Evolutionary conservation across 2,888 invertebrate genomes (phyloP).

Genomic region (Cordilura impudica): DNA sequence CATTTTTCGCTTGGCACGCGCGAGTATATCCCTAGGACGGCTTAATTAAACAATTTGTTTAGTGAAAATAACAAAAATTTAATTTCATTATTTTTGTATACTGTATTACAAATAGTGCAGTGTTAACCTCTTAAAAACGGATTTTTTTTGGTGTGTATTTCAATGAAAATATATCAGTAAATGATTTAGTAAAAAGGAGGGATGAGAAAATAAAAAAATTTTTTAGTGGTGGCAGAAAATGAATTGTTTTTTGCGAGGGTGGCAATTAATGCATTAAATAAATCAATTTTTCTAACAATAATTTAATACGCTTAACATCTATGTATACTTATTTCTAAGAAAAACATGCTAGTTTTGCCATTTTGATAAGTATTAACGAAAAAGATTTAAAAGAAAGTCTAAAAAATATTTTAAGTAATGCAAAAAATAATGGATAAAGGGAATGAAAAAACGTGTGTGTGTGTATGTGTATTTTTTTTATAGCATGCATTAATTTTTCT

Average conservation of each 20-base stretch:
- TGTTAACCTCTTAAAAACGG: neutral
- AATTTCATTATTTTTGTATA: conserved; percentile 14
- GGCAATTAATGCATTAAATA: conserved; percentile 30
- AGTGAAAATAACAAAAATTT: conserved; percentile 41
- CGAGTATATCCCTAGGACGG: conserved; percentile 48
- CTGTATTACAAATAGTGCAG: conserved; percentile 8
- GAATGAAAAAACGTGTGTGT: neutral
- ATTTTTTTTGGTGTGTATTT: conserved; percentile 56
- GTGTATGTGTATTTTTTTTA: neutral
- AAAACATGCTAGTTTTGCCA: neutral
- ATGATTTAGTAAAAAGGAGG: neutral
- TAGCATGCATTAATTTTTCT: neutral
- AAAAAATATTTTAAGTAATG: neutral
- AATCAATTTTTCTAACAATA: conserved; percentile 52
- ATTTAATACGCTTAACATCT: conserved; percentile 35
- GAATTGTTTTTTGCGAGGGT: neutral
- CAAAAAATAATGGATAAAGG: no score
- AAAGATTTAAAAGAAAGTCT: neutral
- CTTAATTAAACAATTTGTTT: conserved; percentile 40
- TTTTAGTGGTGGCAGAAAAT: conserved; percentile 44
- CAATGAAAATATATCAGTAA: no score
- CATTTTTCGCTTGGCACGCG: conserved; percentile 60
- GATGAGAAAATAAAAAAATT: neutral
- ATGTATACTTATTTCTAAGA: neutral
- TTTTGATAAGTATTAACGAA: neutral